A percentile compares a stretch with the other conserved stretches of the same genome.
Evolutionary conservation across 1,140 invertebrate species (phyloP).

Genomic region (Paramacrobiotus metropolitanus): DNA sequence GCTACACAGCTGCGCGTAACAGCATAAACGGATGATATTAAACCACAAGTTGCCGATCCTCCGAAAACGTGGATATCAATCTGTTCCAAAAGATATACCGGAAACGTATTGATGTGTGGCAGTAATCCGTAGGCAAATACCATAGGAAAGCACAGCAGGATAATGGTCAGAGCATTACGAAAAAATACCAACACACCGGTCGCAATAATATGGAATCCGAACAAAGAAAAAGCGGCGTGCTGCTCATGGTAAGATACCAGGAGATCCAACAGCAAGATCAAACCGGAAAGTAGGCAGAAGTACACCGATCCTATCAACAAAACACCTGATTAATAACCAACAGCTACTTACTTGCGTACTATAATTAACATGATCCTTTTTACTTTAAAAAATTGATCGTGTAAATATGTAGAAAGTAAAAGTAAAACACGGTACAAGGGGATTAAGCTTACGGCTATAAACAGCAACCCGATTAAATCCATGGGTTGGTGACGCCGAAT

Average conservation of each 20-base stretch:
- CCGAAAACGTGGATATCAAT: slow-evolving; percentile 92
- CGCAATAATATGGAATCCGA: slow-evolving; percentile 46
- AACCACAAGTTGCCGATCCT: slow-evolving; percentile 63
- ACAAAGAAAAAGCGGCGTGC: slow-evolving; percentile 33
- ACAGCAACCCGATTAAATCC: slow-evolving; percentile 85
- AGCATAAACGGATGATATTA: slow-evolving; percentile 60
- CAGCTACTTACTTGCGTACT: too few relatives aligned
- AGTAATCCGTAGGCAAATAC: slow-evolving; percentile 80
- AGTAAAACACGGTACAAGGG: too few relatives aligned
- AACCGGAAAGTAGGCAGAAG: slow-evolving; percentile 58
- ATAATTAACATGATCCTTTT: too few relatives aligned
- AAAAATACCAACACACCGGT: slow-evolving; percentile 37
- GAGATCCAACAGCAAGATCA: slow-evolving; percentile 43
- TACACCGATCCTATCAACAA: slow-evolving; percentile 67
- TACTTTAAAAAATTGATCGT: too few relatives aligned
- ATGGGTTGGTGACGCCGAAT: slow-evolving; percentile 89
- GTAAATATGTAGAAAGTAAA: too few relatives aligned
- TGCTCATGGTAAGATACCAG: slow-evolving; percentile 20
- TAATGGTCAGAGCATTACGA: slow-evolving; percentile 39
- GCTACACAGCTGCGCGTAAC: slow-evolving; percentile 52
- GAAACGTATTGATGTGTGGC: slow-evolving; percentile 86
- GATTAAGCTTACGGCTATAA: slow-evolving; percentile 41
- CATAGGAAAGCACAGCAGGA: slow-evolving; percentile 70
- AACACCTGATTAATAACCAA: too few relatives aligned
- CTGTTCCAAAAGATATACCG: slow-evolving; percentile 83